These are phyloP conservation scores for Gorsachius goisagi DNA, from an alignment of 2,113 vertebrate genomes.

Conservation along the genomic window DNA sequence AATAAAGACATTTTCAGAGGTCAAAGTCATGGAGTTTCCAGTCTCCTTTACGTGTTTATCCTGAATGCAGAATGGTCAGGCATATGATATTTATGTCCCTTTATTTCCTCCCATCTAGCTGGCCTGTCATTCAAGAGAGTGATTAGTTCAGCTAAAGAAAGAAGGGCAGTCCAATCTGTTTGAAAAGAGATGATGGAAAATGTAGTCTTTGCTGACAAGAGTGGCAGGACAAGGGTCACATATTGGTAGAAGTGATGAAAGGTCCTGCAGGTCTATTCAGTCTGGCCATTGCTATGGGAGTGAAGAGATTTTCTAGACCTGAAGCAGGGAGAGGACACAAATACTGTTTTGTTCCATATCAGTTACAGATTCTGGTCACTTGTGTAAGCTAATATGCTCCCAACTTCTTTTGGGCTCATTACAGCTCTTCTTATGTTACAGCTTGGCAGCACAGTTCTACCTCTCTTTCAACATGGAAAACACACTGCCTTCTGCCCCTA, in stretches of 20 bases:
- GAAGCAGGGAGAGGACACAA: background rate
- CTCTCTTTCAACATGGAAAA: background rate
- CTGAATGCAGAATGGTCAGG: background rate
- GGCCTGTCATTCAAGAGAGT: background rate
- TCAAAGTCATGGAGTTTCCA: background rate
- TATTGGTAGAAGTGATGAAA: constrained; percentile 39
- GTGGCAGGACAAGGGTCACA: background rate
- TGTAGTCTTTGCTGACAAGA: background rate
- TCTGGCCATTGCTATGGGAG: background rate
- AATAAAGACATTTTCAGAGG: background rate
- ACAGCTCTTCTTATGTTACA: constrained; percentile 29
- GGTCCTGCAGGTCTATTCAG: background rate
- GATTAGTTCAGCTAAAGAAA: background rate
- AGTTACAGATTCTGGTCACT: constrained; percentile 40
- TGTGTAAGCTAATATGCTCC: constrained; percentile 27
- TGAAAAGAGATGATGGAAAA: constrained; percentile 38
- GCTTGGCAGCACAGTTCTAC: background rate
- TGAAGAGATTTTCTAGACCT: constrained; percentile 27
- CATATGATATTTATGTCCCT: background rate
- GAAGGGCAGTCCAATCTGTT: background rate
- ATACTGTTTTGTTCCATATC: background rate
- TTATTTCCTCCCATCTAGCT: background rate
- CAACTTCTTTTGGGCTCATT: constrained; percentile 16
- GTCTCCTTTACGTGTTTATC: background rate
- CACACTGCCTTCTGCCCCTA: background rate